Evolutionary conservation across 2,888 invertebrate species (phyloP).

Genomic region (Mylabris sibirica): DNA sequence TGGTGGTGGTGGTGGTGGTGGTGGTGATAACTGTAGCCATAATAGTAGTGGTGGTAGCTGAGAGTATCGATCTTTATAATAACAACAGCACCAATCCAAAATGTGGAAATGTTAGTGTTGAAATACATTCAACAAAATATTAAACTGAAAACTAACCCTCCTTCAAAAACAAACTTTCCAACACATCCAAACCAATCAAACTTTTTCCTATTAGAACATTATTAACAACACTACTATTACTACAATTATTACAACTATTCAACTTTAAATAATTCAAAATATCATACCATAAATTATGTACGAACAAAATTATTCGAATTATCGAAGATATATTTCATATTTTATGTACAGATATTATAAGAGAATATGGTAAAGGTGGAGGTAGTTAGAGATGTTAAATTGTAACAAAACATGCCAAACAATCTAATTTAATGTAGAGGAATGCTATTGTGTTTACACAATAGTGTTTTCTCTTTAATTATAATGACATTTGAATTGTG

Average conservation of each 20-base stretch:
- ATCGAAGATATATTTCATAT: not conserved
- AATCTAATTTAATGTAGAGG: not conserved
- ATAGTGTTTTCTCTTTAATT: constrained; percentile 8
- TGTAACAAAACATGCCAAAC: not conserved
- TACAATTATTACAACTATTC: no score
- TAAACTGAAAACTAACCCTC: not conserved
- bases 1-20: not conserved
- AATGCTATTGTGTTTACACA: constrained; percentile 13
- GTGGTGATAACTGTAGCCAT: not conserved
- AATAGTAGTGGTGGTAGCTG: not conserved
- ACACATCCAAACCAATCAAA: not conserved
- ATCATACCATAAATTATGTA: not conserved
- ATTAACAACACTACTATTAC: not conserved
- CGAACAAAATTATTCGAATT: not conserved
- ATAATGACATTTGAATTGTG: not conserved
- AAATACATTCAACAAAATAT: constrained; percentile 5
- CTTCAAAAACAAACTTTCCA: not conserved
- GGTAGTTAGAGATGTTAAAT: not conserved
- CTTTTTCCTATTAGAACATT: not conserved
- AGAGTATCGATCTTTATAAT: not conserved
- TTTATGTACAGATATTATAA: not conserved
- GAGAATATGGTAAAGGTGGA: not conserved
- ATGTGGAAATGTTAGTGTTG: not conserved
- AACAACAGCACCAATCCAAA: not conserved
- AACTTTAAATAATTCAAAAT: not conserved